Percentiles rank a stretch among this genome's conserved stretches.
Conservation (phyloP, 2,113 vertebrate species). For the Hippoglossus stenolepis region DNA sequence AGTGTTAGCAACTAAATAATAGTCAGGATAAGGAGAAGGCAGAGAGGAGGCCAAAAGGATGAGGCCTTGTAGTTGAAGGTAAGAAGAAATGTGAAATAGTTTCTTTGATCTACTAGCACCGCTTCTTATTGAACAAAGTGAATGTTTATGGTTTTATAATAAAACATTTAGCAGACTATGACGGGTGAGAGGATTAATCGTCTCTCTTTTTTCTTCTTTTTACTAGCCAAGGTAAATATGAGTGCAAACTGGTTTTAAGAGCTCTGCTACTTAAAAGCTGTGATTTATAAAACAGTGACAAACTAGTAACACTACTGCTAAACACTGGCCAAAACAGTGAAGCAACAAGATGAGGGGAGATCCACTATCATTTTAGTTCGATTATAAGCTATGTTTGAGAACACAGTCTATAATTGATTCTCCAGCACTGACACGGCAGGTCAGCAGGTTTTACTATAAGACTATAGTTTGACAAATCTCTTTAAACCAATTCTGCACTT, state of each 20-base stretch:
- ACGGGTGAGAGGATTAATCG: not conserved
- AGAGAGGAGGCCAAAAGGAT: constrained; percentile 46
- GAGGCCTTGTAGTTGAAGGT: constrained; percentile 33
- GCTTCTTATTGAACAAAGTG: constrained; percentile 27
- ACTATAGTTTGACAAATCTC: no score
- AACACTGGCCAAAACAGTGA: not conserved
- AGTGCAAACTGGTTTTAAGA: not conserved
- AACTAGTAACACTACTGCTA: not conserved
- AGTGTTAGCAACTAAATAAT: constrained; percentile 66
- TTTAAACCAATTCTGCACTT: no score
- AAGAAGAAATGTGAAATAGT: constrained; percentile 37
- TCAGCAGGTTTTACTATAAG: not conserved
- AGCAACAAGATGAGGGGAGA: not conserved
- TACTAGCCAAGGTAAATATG: constrained; percentile 3
- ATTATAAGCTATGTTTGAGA: not conserved
- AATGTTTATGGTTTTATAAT: not conserved
- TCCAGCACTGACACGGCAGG: not conserved
- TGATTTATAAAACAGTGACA: not conserved
- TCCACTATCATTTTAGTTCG: not conserved
- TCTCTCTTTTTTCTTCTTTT: not conserved
- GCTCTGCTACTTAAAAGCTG: not conserved
- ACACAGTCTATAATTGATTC: not conserved
- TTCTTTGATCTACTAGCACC: constrained; percentile 49
- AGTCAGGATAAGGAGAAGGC: constrained; percentile 46
- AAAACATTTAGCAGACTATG: not conserved